These are phyloP conservation scores for Caenorhabditis remanei DNA, from an alignment of 1,140 invertebrate genomes.

Conservation along the genomic window DNA sequence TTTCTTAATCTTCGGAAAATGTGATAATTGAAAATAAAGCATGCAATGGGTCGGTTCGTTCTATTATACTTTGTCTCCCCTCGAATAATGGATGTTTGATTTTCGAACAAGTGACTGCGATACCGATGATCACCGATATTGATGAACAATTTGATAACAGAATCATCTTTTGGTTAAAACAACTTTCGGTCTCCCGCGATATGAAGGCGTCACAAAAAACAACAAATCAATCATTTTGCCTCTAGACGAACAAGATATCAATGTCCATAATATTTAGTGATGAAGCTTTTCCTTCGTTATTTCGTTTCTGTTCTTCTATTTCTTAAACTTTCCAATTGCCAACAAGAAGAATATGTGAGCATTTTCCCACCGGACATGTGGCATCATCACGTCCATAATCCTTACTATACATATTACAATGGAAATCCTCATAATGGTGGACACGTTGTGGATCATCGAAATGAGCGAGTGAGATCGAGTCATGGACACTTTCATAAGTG, in stretches of 20 bases:
- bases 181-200: neutral
- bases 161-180: conserved; percentile 34
- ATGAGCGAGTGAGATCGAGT: neutral
- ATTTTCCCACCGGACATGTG: conserved; percentile 1
- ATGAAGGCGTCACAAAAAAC: no score
- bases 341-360: neutral
- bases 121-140: neutral
- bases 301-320: neutral
- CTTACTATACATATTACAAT: conserved; percentile 5
- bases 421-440: conserved; percentile 21
- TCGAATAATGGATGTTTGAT: conserved; percentile 18
- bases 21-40: no score
- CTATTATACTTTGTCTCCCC: no score
- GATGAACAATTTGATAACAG: neutral
- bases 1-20: neutral
- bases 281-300: neutral
- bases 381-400: conserved; percentile 25
- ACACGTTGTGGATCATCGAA: neutral
- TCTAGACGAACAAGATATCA: no score
- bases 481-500: conserved; percentile 14
- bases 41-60: no score
- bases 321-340: neutral
- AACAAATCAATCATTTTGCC: no score
- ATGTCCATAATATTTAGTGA: no score
- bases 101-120: neutral